These are phyloP conservation scores for Microtus oregoni DNA, from an alignment of 2,113 vertebrate species.

Conservation along the genomic window DNA sequence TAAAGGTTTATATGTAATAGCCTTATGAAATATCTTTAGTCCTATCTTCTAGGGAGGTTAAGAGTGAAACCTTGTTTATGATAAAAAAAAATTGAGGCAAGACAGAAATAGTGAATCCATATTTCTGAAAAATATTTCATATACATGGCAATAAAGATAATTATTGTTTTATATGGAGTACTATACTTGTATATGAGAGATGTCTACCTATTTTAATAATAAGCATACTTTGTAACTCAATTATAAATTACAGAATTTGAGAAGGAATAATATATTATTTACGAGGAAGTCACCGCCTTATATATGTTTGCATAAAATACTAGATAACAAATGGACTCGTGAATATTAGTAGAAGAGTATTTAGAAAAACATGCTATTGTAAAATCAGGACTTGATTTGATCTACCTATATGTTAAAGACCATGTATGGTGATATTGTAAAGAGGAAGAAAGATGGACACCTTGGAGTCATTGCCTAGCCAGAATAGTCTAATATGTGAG, in stretches of 20 bases:
- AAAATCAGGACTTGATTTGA: not conserved
- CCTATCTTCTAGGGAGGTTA: rapidly evolving
- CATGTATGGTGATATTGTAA: not conserved
- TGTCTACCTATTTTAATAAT: not conserved
- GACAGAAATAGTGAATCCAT: not conserved
- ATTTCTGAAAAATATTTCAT: not conserved
- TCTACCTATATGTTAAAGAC: not conserved
- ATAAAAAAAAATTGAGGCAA: not conserved
- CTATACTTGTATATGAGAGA: not conserved
- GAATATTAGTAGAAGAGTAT: not conserved
- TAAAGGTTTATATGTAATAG: not conserved
- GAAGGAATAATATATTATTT: not conserved
- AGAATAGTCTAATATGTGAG: not conserved
- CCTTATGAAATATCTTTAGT: not conserved
- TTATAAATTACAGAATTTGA: not conserved
- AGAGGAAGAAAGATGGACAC: not conserved
- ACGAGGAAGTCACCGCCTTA: not conserved
- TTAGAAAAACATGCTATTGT: not conserved
- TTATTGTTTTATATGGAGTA: not conserved
- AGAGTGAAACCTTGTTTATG: not conserved
- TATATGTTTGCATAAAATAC: not conserved
- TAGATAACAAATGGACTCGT: too few relatives aligned
- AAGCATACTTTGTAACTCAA: not conserved
- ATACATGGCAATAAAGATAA: not conserved
- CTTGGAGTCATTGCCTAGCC: not conserved